Percentiles rank a stretch among this genome's conserved stretches.
These are phyloP conservation scores for Smithornis capensis DNA, from an alignment of 2,113 vertebrate species.

Conservation along the genomic window DNA sequence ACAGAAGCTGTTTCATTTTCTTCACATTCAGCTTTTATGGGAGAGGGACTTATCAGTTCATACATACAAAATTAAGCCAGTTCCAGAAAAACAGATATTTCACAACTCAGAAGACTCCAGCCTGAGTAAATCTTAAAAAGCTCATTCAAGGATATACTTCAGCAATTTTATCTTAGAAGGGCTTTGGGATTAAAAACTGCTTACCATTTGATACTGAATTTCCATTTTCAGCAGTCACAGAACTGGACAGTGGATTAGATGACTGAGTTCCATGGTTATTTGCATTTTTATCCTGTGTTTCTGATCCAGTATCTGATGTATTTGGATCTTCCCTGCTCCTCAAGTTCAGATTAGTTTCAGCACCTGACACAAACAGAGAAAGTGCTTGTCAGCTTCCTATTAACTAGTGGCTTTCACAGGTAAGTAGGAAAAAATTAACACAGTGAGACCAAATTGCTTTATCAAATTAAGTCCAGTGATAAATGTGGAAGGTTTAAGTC, in stretches of 20 bases:
- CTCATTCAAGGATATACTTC: neutral
- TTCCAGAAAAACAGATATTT: constrained; percentile 10
- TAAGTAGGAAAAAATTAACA: neutral
- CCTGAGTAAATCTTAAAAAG: neutral
- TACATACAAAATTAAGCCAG: neutral
- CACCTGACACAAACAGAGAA: constrained; percentile 73
- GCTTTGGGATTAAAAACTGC: constrained; percentile 27
- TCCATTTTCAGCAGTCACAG: constrained; percentile 87
- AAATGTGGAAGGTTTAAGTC: neutral
- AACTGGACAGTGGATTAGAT: constrained; percentile 71
- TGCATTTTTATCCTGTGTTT: constrained; percentile 91
- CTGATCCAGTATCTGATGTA: constrained; percentile 75
- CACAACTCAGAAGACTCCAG: constrained; percentile 1
- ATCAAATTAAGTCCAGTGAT: neutral
- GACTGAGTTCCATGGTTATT: constrained; percentile 82
- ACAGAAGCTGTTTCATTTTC: neutral
- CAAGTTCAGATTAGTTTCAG: constrained; percentile 91
- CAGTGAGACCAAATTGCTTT: neutral
- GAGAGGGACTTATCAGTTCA: neutral
- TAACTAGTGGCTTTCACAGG: neutral
- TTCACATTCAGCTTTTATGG: neutral
- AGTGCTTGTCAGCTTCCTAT: neutral
- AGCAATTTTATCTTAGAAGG: neutral
- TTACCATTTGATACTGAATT: constrained; percentile 92
- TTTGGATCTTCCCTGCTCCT: constrained; percentile 81